Evolutionary conservation across 2,113 vertebrate genomes (phyloP).

Genomic region (Pedionomus torquatus): DNA sequence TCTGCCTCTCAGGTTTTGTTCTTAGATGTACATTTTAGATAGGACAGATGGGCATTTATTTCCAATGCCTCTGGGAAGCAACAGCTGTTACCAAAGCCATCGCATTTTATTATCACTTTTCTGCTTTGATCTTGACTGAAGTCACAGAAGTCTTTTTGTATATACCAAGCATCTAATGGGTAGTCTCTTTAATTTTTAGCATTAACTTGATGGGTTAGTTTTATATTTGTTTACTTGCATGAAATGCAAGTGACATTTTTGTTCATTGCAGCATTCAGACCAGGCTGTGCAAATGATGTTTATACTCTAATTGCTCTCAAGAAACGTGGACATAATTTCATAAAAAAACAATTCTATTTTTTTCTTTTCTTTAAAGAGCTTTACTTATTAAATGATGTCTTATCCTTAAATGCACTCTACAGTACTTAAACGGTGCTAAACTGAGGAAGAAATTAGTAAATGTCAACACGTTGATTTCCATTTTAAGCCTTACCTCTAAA

Average conservation of each 20-base stretch:
- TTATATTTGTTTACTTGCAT: neutral
- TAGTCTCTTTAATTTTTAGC: neutral
- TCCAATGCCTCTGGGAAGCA: neutral
- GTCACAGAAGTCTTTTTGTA: neutral
- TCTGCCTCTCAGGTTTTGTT: neutral
- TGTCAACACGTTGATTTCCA: neutral
- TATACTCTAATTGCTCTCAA: neutral
- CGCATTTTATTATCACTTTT: neutral
- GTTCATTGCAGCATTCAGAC: neutral
- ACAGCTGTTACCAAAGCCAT: neutral
- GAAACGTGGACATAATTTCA: neutral
- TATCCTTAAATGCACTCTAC: neutral
- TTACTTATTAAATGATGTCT: neutral
- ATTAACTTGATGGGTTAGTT: neutral
- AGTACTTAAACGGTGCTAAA: neutral
- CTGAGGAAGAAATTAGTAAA: neutral
- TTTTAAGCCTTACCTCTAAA: constrained; percentile 85
- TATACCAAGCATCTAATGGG: neutral
- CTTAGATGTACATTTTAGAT: neutral
- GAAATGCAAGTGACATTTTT: neutral
- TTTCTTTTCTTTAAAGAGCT: neutral
- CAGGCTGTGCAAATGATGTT: neutral
- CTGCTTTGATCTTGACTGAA: neutral
- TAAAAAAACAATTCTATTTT: neutral
- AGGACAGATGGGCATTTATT: no score